Evolutionary conservation across 1,140 invertebrate species (phyloP).

Genomic region (Rhopalosiphum padi): DNA sequence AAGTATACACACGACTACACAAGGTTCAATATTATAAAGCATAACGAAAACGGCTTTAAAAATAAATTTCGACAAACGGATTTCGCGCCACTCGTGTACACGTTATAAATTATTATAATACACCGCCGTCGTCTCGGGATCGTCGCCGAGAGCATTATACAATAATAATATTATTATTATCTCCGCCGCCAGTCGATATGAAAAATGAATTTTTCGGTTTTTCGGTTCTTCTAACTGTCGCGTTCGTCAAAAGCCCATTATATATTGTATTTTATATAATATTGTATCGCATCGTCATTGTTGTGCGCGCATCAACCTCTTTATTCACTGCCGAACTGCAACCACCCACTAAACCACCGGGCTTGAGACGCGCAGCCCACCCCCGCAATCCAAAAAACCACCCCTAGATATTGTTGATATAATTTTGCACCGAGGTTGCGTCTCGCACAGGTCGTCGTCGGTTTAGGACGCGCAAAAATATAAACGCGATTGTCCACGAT

Average conservation of each 20-base stretch:
- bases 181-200: background rate
- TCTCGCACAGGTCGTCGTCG: too few species aligned
- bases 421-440: too few species aligned
- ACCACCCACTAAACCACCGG: background rate
- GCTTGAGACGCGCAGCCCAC: background rate
- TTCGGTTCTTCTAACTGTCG: background rate
- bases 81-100: slow-evolving; percentile 6
- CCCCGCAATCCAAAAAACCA: background rate
- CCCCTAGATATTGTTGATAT: too few species aligned
- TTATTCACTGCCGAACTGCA: background rate
- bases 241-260: slow-evolving; percentile 20
- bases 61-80: slow-evolving; percentile 39
- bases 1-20: background rate
- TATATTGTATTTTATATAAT: background rate
- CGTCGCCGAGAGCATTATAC: background rate
- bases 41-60: slow-evolving; percentile 36
- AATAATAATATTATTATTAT: background rate
- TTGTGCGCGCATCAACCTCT: background rate
- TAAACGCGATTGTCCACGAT: too few species aligned
- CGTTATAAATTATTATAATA: background rate
- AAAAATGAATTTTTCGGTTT: slow-evolving; percentile 40
- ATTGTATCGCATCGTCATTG: background rate
- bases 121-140: background rate
- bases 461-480: too few species aligned
- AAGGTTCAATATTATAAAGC: background rate